Evolutionary conservation across 2,888 invertebrate genomes (phyloP).

Genomic region (Agrochola litura): DNA sequence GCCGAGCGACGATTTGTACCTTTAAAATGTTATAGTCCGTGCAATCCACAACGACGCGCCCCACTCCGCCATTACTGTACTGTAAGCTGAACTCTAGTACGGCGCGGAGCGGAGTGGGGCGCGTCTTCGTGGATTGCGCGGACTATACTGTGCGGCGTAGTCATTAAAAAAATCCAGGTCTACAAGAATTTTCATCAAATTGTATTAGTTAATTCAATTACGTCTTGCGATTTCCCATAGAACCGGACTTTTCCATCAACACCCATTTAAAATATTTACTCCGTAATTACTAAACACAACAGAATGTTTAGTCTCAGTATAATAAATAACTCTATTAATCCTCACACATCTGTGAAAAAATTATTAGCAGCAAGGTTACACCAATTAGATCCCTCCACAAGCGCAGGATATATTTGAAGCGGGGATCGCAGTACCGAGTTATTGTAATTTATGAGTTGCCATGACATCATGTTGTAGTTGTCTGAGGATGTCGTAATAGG

Average conservation of each 20-base stretch:
- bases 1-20: not conserved
- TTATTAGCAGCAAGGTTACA: constrained; percentile 57
- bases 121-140: no score
- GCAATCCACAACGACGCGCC: no score
- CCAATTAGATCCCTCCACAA: constrained; percentile 56
- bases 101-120: no score
- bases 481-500: constrained; percentile 50
- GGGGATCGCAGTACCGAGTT: constrained; percentile 55
- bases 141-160: no score
- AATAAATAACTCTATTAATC: constrained; percentile 36
- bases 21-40: not conserved
- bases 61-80: no score
- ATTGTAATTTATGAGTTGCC: constrained; percentile 63
- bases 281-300: constrained; percentile 2
- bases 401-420: constrained; percentile 51
- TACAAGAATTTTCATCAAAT: not conserved
- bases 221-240: not conserved
- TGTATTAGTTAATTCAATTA: not conserved
- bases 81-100: no score
- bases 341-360: constrained; percentile 38
- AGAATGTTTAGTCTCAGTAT: constrained; percentile 14
- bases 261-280: not conserved
- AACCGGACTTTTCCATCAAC: not conserved
- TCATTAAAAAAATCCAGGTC: no score
- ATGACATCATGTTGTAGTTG: constrained; percentile 52